phyloP scores from a whole-genome alignment of 2,113 vertebrate species.

The Herpetotheres cachinnans region DNA sequence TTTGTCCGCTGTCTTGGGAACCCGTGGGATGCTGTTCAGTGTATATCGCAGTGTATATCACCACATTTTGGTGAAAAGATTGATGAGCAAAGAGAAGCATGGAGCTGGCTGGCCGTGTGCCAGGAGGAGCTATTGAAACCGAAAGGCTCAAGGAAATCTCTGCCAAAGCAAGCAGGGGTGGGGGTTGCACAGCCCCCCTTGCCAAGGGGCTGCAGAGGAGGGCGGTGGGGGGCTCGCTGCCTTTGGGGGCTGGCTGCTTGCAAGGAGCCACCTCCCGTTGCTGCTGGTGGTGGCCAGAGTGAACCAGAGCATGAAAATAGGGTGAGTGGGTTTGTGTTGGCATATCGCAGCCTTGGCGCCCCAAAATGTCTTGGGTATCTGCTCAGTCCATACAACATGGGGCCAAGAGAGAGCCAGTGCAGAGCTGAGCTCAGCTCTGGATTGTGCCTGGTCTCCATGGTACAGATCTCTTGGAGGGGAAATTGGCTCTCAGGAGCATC shows the following conservation, averaged over 20 bases:
- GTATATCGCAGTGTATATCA: conserved; percentile 16
- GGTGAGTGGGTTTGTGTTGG: not conserved
- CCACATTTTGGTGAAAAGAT: conserved; percentile 50
- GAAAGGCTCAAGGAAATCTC: not conserved
- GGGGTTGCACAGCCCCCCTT: not conserved
- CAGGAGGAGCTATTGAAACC: not conserved
- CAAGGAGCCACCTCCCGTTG: not conserved
- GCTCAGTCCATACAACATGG: rapidly evolving
- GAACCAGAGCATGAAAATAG: not conserved
- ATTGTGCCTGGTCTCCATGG: rapidly evolving
- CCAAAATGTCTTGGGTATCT: rapidly evolving
- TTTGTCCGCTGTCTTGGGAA: conserved; percentile 50
- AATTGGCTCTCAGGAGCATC: not conserved
- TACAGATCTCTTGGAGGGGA: not conserved
- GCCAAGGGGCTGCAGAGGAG: not conserved
- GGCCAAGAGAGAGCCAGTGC: not conserved
- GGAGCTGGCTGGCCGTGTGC: conserved; percentile 1
- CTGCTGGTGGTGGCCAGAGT: not conserved
- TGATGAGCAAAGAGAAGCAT: conserved; percentile 44
- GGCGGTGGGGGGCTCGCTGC: not conserved
- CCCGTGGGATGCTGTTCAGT: not conserved
- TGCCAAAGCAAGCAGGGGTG: not conserved
- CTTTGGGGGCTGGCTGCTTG: not conserved
- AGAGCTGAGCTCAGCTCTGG: not conserved
- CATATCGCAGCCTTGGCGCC: not conserved